phyloP scores from a whole-genome alignment of 23 tunicate species.

The Oikopleura albicans region DNA sequence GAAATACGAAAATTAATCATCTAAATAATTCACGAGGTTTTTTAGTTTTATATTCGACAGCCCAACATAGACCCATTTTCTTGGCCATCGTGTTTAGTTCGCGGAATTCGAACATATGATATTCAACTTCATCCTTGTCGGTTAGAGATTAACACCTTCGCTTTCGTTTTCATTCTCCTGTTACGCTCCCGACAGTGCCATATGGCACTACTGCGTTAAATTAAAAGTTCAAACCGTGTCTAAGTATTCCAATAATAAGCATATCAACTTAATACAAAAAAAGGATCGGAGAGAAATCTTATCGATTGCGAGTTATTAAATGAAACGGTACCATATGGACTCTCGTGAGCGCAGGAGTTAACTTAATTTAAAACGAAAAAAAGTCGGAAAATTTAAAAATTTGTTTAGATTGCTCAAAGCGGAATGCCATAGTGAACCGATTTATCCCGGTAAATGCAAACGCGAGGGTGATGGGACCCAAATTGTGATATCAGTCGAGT shows the following conservation, averaged over 20 bases:
- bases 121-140: not conserved
- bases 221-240: not conserved
- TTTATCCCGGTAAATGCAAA: not conserved
- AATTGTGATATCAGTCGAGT: conserved; percentile 7
- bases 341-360: too few relatives aligned
- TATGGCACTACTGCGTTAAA: not conserved
- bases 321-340: too few relatives aligned
- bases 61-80: not conserved
- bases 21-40: too few relatives aligned
- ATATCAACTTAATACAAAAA: too few relatives aligned
- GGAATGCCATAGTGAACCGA: not conserved
- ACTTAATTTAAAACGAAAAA: not conserved
- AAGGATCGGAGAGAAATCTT: too few relatives aligned
- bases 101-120: not conserved
- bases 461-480: not conserved
- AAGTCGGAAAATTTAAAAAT: not conserved
- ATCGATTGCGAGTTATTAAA: too few relatives aligned
- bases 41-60: not conserved
- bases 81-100: conserved; percentile 4
- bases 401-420: not conserved
- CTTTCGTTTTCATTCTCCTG: not conserved
- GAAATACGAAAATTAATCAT: too few relatives aligned
- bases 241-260: not conserved
- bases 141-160: not conserved
- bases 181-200: not conserved